phyloP scores from a whole-genome alignment of 2,797 vertebrate species.

The Rhinichthys osculus region DNA sequence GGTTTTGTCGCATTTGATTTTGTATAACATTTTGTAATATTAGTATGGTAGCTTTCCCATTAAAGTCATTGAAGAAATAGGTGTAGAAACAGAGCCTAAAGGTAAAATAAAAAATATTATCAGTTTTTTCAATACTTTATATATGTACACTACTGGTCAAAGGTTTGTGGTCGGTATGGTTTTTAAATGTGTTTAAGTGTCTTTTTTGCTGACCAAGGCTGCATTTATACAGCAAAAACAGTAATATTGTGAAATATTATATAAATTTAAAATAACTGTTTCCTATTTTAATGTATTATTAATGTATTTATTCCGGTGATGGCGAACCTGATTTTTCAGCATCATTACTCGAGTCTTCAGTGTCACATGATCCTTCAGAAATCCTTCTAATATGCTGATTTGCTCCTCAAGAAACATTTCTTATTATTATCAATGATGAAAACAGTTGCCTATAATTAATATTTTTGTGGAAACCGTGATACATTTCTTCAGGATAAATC shows the following conservation, averaged over 20 bases:
- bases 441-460: not conserved
- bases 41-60: not conserved
- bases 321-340: not conserved
- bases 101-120: not conserved
- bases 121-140: not conserved
- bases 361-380: not conserved
- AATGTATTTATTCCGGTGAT: not conserved
- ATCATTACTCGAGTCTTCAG: not conserved
- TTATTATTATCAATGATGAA: not conserved
- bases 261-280: not conserved
- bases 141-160: not conserved
- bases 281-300: not conserved
- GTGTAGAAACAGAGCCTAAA: not conserved
- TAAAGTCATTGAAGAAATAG: not conserved
- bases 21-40: not conserved
- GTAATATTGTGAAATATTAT: not conserved
- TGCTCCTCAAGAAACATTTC: not conserved
- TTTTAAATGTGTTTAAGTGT: not conserved
- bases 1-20: not conserved
- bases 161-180: not conserved
- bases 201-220: not conserved
- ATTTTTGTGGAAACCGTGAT: not conserved
- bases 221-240: not conserved
- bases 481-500: not conserved
- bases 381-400: not conserved